These are phyloP conservation scores for Callorhinus ursinus DNA, from an alignment of 2,113 vertebrate genomes.

Conservation along the genomic window DNA sequence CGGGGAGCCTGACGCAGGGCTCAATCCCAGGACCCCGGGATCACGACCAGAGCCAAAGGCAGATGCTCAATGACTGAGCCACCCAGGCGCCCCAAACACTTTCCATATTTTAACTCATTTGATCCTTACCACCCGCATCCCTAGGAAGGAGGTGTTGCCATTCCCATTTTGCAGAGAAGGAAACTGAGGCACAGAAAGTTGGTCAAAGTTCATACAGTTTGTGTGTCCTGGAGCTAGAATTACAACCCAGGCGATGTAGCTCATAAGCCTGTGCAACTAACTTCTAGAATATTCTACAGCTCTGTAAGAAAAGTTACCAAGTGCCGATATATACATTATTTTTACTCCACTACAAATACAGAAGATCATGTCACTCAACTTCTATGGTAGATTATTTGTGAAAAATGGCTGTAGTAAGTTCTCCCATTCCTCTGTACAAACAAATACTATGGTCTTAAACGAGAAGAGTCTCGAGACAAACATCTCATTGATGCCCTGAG, in stretches of 20 bases:
- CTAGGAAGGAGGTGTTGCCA: neutral
- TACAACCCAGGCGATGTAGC: neutral
- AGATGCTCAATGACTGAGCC: no score
- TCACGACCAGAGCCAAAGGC: no score
- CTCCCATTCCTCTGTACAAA: neutral
- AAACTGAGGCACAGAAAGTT: neutral
- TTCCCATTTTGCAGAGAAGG: neutral
- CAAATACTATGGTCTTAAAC: neutral
- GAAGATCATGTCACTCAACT: neutral
- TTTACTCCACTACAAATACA: neutral
- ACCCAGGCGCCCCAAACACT: neutral
- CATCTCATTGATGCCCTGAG: neutral
- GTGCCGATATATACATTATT: neutral
- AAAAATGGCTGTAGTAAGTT: neutral
- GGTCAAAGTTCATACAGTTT: neutral
- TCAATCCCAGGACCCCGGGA: no score
- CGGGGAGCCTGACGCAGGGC: no score
- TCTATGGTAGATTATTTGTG: neutral
- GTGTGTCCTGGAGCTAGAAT: neutral
- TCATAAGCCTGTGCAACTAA: neutral
- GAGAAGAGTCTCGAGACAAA: neutral
- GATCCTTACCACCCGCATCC: neutral
- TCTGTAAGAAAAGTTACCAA: neutral
- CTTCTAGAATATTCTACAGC: neutral
- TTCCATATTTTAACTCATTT: neutral